Evolutionary conservation across 2,797 vertebrate species (phyloP).

Genomic region (Babyrousa celebensis): DNA sequence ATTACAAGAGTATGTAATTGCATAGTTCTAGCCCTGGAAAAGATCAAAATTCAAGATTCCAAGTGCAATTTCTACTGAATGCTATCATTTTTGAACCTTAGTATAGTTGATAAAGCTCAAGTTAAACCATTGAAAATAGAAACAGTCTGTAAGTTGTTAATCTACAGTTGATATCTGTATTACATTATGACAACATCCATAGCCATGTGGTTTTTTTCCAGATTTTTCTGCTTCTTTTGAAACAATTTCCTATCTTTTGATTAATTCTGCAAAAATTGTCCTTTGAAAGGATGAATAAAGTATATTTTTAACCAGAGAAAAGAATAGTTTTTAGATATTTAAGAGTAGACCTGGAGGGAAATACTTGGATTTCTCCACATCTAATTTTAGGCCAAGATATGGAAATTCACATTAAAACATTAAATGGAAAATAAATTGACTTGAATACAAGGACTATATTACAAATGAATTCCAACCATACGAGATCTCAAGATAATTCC

Average conservation of each 20-base stretch:
- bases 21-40: not conserved
- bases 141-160: not conserved
- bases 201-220: not conserved
- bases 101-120: not conserved
- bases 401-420: not conserved
- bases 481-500: not conserved
- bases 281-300: not conserved
- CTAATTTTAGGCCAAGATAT: not conserved
- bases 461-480: not conserved
- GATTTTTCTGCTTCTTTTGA: not conserved
- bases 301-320: not conserved
- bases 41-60: not conserved
- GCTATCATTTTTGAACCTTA: not conserved
- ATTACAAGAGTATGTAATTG: accelerated
- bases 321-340: not conserved
- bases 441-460: not conserved
- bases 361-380: not conserved
- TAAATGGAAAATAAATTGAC: not conserved
- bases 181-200: not conserved
- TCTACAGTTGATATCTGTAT: not conserved
- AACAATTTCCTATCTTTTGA: not conserved
- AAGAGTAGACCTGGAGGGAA: not conserved
- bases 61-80: not conserved
- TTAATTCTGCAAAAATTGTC: not conserved
- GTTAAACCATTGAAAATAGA: not conserved